Evolutionary conservation across 2,888 invertebrate species (phyloP).

Genomic region (Rhopalosiphum nymphaeae): DNA sequence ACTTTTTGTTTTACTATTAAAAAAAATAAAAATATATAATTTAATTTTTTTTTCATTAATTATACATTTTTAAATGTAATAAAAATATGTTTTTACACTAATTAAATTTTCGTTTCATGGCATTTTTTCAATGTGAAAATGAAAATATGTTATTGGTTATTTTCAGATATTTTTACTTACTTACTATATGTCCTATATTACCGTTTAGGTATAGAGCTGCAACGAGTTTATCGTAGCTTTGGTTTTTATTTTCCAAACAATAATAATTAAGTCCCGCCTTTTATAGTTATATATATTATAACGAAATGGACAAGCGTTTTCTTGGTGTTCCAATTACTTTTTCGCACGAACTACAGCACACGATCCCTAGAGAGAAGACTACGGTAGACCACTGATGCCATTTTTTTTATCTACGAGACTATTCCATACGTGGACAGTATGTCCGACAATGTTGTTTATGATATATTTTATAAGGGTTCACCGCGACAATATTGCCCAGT

Average conservation of each 20-base stretch:
- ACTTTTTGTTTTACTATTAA: neutral
- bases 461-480: slow-evolving; percentile 62
- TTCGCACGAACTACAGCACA: slow-evolving; percentile 32
- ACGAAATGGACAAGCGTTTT: slow-evolving; percentile 50
- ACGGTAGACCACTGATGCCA: slow-evolving; percentile 32
- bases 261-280: slow-evolving; percentile 40
- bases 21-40: neutral
- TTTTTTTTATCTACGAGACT: slow-evolving; percentile 56
- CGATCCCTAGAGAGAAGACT: slow-evolving; percentile 50
- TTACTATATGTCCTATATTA: neutral
- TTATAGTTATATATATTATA: slow-evolving; percentile 25
- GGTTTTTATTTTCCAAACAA: slow-evolving; percentile 20
- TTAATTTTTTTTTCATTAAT: neutral
- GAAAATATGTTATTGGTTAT: neutral
- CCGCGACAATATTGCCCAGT: slow-evolving; percentile 63
- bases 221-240: neutral
- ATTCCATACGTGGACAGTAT: slow-evolving; percentile 52
- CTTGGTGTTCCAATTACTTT: slow-evolving; percentile 62
- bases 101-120: neutral
- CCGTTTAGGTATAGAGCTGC: neutral
- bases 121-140: neutral
- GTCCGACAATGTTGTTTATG: slow-evolving; percentile 62
- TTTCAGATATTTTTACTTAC: neutral
- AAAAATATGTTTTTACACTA: neutral
- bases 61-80: neutral